A percentile compares a stretch with the other conserved stretches of the same genome.
phyloP scores from a whole-genome alignment of 2,797 vertebrate genomes.

The Lophius americanus region DNA sequence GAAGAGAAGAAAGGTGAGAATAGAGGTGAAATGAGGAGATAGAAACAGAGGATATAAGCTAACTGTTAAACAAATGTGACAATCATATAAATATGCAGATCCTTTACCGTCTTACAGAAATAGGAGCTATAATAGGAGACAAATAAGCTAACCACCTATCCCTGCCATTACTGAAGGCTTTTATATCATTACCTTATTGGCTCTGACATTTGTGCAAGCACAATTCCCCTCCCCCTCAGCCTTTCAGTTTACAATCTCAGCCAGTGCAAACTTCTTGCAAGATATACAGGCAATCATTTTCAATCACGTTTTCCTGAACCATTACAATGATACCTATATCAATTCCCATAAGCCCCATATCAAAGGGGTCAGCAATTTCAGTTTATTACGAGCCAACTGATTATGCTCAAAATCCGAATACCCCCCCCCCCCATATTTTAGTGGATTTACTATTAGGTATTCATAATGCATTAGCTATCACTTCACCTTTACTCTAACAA shows the following conservation, averaged over 20 bases:
- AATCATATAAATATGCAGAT: slow-evolving; percentile 63
- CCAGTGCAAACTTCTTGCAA: slow-evolving; percentile 54
- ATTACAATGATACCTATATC: slow-evolving; percentile 57
- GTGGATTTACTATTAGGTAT: slow-evolving; percentile 69
- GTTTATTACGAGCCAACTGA: slow-evolving; percentile 59
- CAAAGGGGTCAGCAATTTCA: slow-evolving; percentile 61
- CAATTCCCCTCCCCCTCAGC: slow-evolving; percentile 34
- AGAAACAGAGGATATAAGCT: slow-evolving; percentile 27
- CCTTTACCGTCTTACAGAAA: slow-evolving; percentile 54
- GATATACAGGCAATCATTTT: slow-evolving; percentile 55
- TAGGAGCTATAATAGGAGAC: slow-evolving; percentile 64
- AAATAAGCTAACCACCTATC: slow-evolving; percentile 60
- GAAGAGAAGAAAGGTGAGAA: slow-evolving; percentile 13
- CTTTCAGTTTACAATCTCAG: slow-evolving; percentile 51
- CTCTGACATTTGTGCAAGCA: slow-evolving; percentile 62
- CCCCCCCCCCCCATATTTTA: slow-evolving; percentile 13
- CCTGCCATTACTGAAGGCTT: slow-evolving; percentile 57
- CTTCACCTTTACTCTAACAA: slow-evolving; percentile 68
- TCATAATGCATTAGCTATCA: slow-evolving; percentile 75
- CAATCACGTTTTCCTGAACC: slow-evolving; percentile 48
- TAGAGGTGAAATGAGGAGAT: slow-evolving; percentile 15
- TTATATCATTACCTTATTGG: slow-evolving; percentile 71
- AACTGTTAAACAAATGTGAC: slow-evolving; percentile 49
- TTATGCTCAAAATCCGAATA: slow-evolving; percentile 52
- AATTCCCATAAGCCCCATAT: slow-evolving; percentile 54